These are phyloP conservation scores for Triops cancriformis DNA, from an alignment of 1,140 invertebrate genomes.

Conservation along the genomic window DNA sequence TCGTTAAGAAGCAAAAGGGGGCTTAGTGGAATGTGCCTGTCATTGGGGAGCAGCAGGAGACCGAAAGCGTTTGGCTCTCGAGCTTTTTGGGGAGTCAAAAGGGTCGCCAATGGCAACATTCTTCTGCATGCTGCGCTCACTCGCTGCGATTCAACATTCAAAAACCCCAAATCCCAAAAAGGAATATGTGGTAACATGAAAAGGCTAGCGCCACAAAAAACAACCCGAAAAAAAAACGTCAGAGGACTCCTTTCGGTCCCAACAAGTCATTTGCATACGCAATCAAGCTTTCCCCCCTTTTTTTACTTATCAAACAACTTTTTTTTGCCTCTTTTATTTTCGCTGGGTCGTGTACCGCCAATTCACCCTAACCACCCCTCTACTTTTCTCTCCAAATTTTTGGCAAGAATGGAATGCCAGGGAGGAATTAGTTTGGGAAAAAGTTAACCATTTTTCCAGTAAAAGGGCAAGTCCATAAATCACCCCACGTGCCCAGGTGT, in stretches of 20 bases:
- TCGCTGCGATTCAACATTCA: slow-evolving; percentile 13
- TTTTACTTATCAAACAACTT: not conserved
- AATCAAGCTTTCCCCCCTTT: not conserved
- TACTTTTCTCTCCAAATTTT: not conserved
- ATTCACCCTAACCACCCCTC: not conserved
- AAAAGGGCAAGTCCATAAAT: not conserved
- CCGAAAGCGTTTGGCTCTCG: not conserved
- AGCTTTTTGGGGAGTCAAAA: not conserved
- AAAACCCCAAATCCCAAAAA: slow-evolving; percentile 3
- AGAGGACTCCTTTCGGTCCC: not conserved
- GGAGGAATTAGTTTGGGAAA: not conserved
- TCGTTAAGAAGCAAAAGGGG: slow-evolving; percentile 6
- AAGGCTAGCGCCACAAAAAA: slow-evolving; percentile 9
- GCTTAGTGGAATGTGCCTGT: not conserved
- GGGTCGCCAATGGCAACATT: slow-evolving; percentile 12
- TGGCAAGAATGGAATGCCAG: not conserved
- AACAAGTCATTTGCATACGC: slow-evolving; percentile 13
- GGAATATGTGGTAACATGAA: slow-evolving; percentile 10
- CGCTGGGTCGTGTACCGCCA: not conserved
- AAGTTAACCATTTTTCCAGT: not conserved
- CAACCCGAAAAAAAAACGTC: not conserved
- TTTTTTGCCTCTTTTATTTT: not conserved
- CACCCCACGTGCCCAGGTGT: slow-evolving; percentile 5
- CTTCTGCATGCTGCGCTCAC: slow-evolving; percentile 9
- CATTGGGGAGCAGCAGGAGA: slow-evolving; percentile 2